Percentiles rank a stretch among this genome's conserved stretches.
Evolutionary conservation across 2,888 invertebrate species (phyloP).

Genomic region (Adelognathus sp.): DNA sequence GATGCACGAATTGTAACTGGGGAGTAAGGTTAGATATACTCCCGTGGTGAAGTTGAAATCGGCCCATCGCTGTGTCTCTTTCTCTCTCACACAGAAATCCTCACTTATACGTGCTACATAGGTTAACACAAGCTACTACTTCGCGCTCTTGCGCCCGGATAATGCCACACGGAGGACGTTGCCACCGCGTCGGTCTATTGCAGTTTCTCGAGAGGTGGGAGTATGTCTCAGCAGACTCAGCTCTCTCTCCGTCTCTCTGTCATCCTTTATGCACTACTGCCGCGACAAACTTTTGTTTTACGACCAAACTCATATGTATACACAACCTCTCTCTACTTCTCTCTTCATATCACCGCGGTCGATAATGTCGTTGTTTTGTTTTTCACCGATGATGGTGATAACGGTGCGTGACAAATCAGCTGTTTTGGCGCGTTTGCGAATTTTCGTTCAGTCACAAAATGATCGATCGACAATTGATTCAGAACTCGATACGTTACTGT

Average conservation of each 20-base stretch:
- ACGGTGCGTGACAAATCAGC: background rate
- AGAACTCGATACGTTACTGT: no score
- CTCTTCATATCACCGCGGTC: background rate
- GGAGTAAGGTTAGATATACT: constrained; percentile 32
- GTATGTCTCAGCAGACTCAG: constrained; percentile 12
- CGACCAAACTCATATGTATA: background rate
- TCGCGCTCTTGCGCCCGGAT: constrained; percentile 16
- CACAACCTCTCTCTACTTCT: background rate
- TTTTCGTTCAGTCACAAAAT: no score
- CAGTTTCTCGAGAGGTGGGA: constrained; percentile 27
- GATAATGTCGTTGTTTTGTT: background rate
- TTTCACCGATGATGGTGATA: background rate
- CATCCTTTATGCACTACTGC: background rate
- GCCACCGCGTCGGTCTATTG: constrained; percentile 3
- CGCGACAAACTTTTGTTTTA: background rate
- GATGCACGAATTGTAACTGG: constrained; percentile 43
- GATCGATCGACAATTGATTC: no score
- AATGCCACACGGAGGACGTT: constrained; percentile 10
- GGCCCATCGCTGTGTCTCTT: constrained; percentile 5
- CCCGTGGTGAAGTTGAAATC: constrained; percentile 11
- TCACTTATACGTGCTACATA: constrained; percentile 4
- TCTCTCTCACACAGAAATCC: background rate
- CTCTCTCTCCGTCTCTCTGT: background rate
- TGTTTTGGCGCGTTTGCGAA: no score
- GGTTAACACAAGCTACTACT: constrained; percentile 12